phyloP scores from a whole-genome alignment of 2,888 invertebrate genomes.

The Spicauda simplicius region DNA sequence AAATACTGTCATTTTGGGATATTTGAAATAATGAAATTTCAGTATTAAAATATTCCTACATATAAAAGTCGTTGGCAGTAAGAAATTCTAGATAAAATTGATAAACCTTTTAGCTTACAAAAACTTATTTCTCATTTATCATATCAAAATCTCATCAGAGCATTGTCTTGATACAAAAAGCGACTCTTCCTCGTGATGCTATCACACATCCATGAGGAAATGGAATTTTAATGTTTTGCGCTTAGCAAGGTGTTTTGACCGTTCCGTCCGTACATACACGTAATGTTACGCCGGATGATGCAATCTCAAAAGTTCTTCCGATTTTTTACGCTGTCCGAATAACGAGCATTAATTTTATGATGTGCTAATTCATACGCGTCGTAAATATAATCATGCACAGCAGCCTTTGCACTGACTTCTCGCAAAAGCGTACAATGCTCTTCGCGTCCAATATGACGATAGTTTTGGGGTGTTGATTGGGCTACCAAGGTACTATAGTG shows the following conservation, averaged over 20 bases:
- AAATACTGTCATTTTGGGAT: no score
- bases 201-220: conserved; percentile 37
- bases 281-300: conserved; percentile 9
- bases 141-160: conserved; percentile 20
- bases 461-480: no score
- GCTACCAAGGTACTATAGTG: no score
- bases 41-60: no score
- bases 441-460: no score
- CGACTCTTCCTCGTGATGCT: conserved; percentile 39
- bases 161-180: conserved; percentile 20
- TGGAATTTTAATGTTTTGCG: conserved; percentile 33
- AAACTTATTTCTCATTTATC: not conserved
- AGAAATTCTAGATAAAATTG: no score
- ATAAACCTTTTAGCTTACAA: not conserved
- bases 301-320: conserved; percentile 1
- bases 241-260: conserved; percentile 24
- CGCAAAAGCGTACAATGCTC: no score
- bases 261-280: conserved; percentile 16
- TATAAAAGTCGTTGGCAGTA: no score
- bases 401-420: no score
- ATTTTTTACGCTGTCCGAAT: not conserved
- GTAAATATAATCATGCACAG: no score
- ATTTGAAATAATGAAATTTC: no score
- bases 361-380: not conserved
- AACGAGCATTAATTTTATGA: not conserved